Base-by-base conservation (phyloP, 2,113 vertebrate genomes). In the Nannospalax galili region DNA sequence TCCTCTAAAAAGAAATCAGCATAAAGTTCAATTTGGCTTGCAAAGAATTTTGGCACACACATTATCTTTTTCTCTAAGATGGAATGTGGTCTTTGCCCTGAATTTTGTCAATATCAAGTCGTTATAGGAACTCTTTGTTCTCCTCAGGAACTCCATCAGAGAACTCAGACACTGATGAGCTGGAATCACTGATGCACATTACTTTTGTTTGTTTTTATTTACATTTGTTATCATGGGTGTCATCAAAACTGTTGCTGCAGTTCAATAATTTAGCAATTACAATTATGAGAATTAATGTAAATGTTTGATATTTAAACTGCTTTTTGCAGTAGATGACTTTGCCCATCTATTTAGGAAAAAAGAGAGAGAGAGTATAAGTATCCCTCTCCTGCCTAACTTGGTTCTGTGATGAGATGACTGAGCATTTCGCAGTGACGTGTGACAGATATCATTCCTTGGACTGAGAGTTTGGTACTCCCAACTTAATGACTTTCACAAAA, bases 151-250 rank as follows among this genome's bases (percentile, higher is more conserved):
- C 58, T 77, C 48, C 15, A 26, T 16, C 72, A 79, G 72, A 74
- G 56, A 78, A 35, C 42, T 32, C 37, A 84, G n/a, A 65, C 58
- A 7, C 30, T 69, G 16, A n/a, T 20, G 45, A 91, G 45, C 67
- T 20, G 35, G 30, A 80, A 52, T 87, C 37, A 2, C 52, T 74
- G 20, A 80, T 19, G 30, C 26, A 28, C 17, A 6, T 35, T 87
- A 17, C 10, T 84, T 94, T 62, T 56, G 60, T 88, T 94, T 96
- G 69, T 89, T 87, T 95, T 70, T 77, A 40, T 95, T 97, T 88
- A 88, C 24, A 78, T 67, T 70, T 87, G 45, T 84, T 64, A 30
- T 74, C 42, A 16, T 62, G 84, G 70, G 75, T 96, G 56, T 77
- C 87, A 85, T 78, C 32, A 40, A n/a, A 84, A 90, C 84, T 88